A percentile compares a stretch with the other conserved stretches of the same genome.
These are phyloP conservation scores for Ispidina picta DNA, from an alignment of 2,797 vertebrate species.

Conservation along the genomic window DNA sequence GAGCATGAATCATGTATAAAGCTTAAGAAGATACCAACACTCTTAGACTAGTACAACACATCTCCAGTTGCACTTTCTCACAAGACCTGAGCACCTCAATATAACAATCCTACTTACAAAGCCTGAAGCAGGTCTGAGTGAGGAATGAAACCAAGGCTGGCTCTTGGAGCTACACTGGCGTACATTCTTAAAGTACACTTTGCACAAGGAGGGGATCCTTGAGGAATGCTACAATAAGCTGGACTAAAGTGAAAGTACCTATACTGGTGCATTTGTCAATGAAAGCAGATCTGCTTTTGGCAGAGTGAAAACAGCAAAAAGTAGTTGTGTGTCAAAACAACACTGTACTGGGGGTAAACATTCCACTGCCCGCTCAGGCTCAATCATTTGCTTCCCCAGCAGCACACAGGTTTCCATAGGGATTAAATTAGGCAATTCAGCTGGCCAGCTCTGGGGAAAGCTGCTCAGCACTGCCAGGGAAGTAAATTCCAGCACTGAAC, in stretches of 20 bases:
- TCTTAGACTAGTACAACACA: not conserved
- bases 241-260: not conserved
- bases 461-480: not conserved
- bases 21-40: not conserved
- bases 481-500: not conserved
- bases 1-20: not conserved
- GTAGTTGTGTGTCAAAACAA: not conserved
- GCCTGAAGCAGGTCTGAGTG: not conserved
- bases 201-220: not conserved
- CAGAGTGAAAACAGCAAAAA: not conserved
- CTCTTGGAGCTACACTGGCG: not conserved
- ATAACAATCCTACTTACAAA: not conserved
- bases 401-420: accelerated
- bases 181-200: not conserved
- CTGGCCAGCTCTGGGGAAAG: not conserved
- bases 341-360: not conserved
- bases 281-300: not conserved
- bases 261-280: not conserved
- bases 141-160: not conserved
- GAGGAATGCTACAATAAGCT: not conserved
- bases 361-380: not conserved
- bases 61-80: not conserved
- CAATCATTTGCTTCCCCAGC: not conserved
- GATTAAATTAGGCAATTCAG: not conserved
- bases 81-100: not conserved